These are phyloP conservation scores for Drosophila melanica DNA, from an alignment of 1,140 invertebrate species.

Conservation along the genomic window DNA sequence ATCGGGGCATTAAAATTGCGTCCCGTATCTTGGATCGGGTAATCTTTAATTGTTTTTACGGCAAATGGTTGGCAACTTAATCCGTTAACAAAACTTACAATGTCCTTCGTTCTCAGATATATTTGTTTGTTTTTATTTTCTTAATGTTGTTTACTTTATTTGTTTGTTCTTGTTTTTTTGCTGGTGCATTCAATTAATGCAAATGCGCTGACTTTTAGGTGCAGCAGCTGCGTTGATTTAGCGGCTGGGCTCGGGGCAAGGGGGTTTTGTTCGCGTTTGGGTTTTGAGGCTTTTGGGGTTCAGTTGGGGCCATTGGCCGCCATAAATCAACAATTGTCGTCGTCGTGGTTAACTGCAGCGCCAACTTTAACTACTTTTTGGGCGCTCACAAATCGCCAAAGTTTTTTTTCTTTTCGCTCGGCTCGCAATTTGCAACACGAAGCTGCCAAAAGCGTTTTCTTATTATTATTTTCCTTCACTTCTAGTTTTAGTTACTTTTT, in stretches of 20 bases:
- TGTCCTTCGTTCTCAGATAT: too few relatives aligned
- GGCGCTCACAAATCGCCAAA: constrained; percentile 66
- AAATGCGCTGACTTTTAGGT: background rate
- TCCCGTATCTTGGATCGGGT: too few relatives aligned
- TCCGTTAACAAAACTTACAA: too few relatives aligned
- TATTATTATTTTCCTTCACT: constrained; percentile 35
- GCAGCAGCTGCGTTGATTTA: background rate
- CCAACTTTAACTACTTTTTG: constrained; percentile 67
- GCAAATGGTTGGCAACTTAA: too few relatives aligned
- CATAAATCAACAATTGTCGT: constrained; percentile 68
- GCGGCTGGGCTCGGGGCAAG: background rate
- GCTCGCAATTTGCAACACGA: constrained; percentile 75
- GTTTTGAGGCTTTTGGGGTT: background rate
- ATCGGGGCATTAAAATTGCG: too few relatives aligned
- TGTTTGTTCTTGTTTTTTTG: background rate
- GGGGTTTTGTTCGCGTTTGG: background rate
- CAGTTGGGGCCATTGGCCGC: constrained; percentile 48
- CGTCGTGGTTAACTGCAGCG: constrained; percentile 40
- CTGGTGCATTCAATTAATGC: constrained; percentile 18
- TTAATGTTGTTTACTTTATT: background rate
- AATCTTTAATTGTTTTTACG: too few relatives aligned
- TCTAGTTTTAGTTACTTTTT: background rate
- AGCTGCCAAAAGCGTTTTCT: constrained; percentile 45
- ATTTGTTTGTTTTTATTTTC: background rate
- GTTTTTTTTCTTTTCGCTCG: constrained; percentile 31